These are phyloP conservation scores for Amia ocellicauda DNA, from an alignment of 2,113 vertebrate species.

Conservation along the genomic window DNA sequence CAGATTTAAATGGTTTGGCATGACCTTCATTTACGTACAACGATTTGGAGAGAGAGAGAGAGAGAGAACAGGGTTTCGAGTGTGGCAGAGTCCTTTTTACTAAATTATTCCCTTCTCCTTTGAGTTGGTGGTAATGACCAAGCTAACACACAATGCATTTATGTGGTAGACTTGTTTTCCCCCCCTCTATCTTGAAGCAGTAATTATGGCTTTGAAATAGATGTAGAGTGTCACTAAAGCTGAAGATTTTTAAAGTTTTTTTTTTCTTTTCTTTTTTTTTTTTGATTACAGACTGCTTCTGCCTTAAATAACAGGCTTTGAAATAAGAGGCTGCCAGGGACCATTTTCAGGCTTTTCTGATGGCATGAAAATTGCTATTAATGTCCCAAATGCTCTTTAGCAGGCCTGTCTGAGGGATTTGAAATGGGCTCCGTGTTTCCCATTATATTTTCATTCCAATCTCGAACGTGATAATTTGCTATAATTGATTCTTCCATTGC, in stretches of 20 bases:
- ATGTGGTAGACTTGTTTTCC: slow-evolving; percentile 65
- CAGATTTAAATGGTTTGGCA: slow-evolving; percentile 12
- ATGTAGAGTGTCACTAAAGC: slow-evolving; percentile 85
- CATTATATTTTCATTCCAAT: slow-evolving; percentile 73
- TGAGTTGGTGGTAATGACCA: slow-evolving; percentile 64
- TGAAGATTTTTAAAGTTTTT: slow-evolving; percentile 83
- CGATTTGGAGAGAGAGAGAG: neutral
- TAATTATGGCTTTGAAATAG: slow-evolving; percentile 94
- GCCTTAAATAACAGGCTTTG: slow-evolving; percentile 96
- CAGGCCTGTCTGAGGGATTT: slow-evolving; percentile 79
- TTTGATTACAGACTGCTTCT: slow-evolving; percentile 92
- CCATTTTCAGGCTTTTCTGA: slow-evolving; percentile 73
- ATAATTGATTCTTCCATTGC: slow-evolving; percentile 79
- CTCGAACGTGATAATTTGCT: slow-evolving; percentile 78
- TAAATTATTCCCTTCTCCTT: slow-evolving; percentile 35
- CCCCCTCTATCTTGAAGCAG: slow-evolving; percentile 74
- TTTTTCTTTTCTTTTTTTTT: slow-evolving; percentile 48
- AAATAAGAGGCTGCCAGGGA: slow-evolving; percentile 95
- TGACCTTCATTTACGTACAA: slow-evolving; percentile 6
- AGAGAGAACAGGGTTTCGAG: neutral
- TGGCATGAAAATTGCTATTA: slow-evolving; percentile 93
- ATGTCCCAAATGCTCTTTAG: slow-evolving; percentile 90
- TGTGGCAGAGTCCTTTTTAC: slow-evolving; percentile 19
- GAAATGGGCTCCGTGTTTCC: slow-evolving; percentile 79
- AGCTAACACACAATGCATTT: slow-evolving; percentile 73